A percentile compares a stretch with the other conserved stretches of the same genome.
phyloP scores from a whole-genome alignment of 2,797 vertebrate genomes.

The Craterocephalus amniculus region DNA sequence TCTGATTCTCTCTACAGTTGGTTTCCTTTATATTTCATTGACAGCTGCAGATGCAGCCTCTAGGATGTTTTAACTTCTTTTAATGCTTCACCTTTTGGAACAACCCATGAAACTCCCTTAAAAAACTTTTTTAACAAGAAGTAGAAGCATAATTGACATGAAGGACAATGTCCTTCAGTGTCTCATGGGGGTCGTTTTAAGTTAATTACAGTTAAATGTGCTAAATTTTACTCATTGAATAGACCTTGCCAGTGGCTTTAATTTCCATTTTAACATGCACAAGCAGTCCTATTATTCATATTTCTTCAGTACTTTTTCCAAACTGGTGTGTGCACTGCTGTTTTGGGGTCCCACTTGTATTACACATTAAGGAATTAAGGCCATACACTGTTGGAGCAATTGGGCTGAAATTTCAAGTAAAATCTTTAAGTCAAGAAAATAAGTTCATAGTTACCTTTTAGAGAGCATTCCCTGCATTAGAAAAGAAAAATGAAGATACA shows the following conservation, averaged over 20 bases:
- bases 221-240: constrained; percentile 28
- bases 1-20: no score
- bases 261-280: constrained; percentile 19
- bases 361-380: constrained; percentile 24
- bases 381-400: no score
- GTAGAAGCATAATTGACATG: no score
- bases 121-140: no score
- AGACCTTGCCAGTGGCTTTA: constrained; percentile 55
- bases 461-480: neutral
- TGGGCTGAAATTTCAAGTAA: constrained; percentile 41
- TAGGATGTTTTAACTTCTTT: constrained; percentile 1
- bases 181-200: constrained; percentile 38
- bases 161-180: constrained; percentile 5
- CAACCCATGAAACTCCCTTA: neutral
- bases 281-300: no score
- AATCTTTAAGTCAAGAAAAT: neutral
- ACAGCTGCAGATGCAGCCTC: neutral
- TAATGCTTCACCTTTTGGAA: constrained; percentile 4
- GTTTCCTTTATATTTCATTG: no score
- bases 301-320: no score
- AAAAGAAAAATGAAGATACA: neutral
- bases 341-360: neutral
- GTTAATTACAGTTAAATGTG: constrained; percentile 59
- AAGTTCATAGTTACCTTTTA: neutral
- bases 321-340: no score